Evolutionary conservation across 2,797 vertebrate species (phyloP), one percentile per base, ranked within the genome.

Genomic region (Lagodon rhomboides): DNA sequence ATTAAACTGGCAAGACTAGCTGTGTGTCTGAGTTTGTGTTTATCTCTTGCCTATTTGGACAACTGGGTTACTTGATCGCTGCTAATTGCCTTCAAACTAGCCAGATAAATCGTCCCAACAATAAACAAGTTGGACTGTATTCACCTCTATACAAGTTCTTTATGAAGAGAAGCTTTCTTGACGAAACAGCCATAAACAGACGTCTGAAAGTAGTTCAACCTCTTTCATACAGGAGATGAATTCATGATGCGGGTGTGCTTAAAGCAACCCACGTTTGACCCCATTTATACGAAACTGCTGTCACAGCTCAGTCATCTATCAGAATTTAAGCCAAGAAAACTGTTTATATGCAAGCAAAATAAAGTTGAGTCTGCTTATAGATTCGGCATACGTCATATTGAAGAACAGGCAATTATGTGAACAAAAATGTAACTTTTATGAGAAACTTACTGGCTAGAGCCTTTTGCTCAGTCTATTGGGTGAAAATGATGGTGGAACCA

Each of bases 71-170:
- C 34, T 58, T 69, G 20, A 86, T 71, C 0, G 2, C 51, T 34
- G 18, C 56, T 68, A 77, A 82, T 65, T 68, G 58, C 49, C 60
- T 58, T 66, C 72, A 49, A 75, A 82, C 82, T 71, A 44, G 49
- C 44, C 13, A 0, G n/a, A 65, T 15, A 18, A 66, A 70, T 73
- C 17, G 17, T 15, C 64, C 49, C 27, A 51, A 16, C 20, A 30
- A 4, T 47, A 25, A 38, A 44, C 2, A 2, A 53, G 18, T 22
- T 41, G 49, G 27, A 5, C 22, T 47, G 59, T 17, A 12, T 1
- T 59, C 1, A 15, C 67, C 67, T 38, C 4, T 2, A 44, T 53
- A 68, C 23, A 63, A 12, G 78, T 3, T 62, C 16, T 59, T 38
- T 23, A 10, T n/a, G 47, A 16, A 43, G 72, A 79, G 16, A 2